Conservation (phyloP, 2,888 invertebrate species). For the Hesperia comma region DNA sequence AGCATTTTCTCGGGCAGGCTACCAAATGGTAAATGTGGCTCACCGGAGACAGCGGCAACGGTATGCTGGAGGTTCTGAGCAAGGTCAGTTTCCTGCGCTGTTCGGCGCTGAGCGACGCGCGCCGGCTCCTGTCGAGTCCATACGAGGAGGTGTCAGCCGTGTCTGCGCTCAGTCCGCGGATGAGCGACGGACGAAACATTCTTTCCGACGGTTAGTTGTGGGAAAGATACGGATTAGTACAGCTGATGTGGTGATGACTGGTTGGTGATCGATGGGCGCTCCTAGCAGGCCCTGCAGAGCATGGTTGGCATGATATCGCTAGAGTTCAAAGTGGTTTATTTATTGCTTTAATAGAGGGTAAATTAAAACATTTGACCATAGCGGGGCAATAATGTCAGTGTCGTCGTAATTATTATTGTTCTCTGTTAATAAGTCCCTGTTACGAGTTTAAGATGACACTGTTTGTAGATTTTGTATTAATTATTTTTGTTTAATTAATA, state of each 20-base stretch:
- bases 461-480: too few species aligned
- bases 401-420: too few species aligned
- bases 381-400: too few species aligned
- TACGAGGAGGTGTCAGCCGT: constrained; percentile 65
- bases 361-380: too few species aligned
- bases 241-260: constrained; percentile 6
- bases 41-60: constrained; percentile 76
- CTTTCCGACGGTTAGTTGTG: constrained; percentile 37
- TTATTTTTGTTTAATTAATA: too few species aligned
- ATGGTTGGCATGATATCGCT: neutral
- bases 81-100: constrained; percentile 73
- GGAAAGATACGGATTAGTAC: constrained; percentile 33
- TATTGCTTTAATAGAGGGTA: too few species aligned
- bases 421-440: too few species aligned
- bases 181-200: constrained; percentile 73
- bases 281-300: constrained; percentile 19
- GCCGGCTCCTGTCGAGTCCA: constrained; percentile 76
- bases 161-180: constrained; percentile 69
- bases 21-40: constrained; percentile 84
- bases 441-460: too few species aligned
- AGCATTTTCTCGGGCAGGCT: constrained; percentile 82
- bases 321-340: neutral
- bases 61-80: constrained; percentile 71
- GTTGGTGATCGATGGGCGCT: neutral
- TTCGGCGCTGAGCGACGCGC: constrained; percentile 75